phyloP scores from a whole-genome alignment of 2,113 vertebrate genomes.

The Centropus unirufus region DNA sequence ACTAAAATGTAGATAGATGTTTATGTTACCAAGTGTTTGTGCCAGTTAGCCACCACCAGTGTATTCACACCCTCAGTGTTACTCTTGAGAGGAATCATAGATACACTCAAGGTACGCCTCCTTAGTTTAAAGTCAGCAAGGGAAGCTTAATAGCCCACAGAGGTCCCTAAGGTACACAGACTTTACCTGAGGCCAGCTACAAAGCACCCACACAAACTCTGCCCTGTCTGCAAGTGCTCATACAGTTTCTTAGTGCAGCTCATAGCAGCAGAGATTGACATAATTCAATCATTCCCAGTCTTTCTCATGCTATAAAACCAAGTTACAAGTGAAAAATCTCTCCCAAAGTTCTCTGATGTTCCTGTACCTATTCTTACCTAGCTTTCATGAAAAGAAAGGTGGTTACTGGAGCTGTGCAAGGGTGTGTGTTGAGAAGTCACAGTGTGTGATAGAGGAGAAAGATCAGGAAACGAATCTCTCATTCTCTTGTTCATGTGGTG shows the following conservation, averaged over 20 bases:
- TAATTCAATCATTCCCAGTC: background rate
- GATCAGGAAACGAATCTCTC: background rate
- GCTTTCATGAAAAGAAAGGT: background rate
- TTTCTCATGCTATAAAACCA: background rate
- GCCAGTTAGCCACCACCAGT: background rate
- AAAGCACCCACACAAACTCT: background rate
- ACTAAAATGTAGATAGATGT: background rate
- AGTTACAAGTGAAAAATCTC: background rate
- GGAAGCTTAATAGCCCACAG: background rate
- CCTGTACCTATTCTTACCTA: background rate
- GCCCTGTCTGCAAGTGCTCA: background rate
- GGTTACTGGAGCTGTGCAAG: rapidly evolving
- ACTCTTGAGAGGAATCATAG: background rate
- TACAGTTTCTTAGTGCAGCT: background rate
- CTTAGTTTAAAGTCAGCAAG: background rate
- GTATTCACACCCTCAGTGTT: background rate
- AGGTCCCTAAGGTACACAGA: background rate
- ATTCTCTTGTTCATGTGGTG: rapidly evolving
- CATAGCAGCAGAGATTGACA: background rate
- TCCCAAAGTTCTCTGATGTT: background rate
- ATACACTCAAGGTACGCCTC: background rate
- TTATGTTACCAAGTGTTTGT: background rate
- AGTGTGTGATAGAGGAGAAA: background rate
- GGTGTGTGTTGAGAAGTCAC: background rate
- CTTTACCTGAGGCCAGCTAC: background rate